These are phyloP conservation scores for Cettia cetti DNA, from an alignment of 2,113 vertebrate species.

Conservation along the genomic window DNA sequence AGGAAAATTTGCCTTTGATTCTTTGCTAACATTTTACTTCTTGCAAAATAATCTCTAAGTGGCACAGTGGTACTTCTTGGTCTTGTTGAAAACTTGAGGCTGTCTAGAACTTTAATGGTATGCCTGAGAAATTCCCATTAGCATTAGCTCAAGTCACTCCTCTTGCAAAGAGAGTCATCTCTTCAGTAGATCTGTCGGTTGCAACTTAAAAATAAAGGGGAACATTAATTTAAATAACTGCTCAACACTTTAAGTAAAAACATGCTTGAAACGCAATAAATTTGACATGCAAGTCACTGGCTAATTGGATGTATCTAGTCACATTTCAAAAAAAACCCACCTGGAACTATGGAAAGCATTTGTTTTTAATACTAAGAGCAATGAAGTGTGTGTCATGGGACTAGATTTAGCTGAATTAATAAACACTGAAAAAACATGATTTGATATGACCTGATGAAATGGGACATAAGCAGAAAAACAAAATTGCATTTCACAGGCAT, in stretches of 20 bases:
- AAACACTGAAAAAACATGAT: constrained; percentile 16
- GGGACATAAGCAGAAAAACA: constrained; percentile 25
- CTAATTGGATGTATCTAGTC: background rate
- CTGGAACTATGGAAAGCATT: background rate
- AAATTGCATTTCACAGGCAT: background rate
- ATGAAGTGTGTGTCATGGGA: background rate
- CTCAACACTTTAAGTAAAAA: background rate
- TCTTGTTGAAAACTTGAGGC: background rate
- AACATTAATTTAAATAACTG: background rate
- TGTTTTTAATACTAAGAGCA: background rate
- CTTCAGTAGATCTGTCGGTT: background rate
- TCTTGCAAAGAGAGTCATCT: background rate
- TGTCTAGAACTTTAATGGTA: background rate
- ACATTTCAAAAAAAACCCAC: background rate
- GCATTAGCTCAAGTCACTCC: background rate
- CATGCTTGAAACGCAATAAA: background rate
- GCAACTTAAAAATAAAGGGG: background rate
- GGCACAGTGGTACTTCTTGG: background rate
- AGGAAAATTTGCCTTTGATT: background rate
- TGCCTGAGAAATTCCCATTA: background rate
- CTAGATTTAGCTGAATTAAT: constrained; percentile 3
- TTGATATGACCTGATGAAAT: constrained; percentile 51
- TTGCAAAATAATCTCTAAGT: background rate
- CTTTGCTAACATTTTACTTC: background rate
- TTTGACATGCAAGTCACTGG: background rate